phyloP scores from a whole-genome alignment of 2,888 invertebrate species.

The Limulus polyphemus region DNA sequence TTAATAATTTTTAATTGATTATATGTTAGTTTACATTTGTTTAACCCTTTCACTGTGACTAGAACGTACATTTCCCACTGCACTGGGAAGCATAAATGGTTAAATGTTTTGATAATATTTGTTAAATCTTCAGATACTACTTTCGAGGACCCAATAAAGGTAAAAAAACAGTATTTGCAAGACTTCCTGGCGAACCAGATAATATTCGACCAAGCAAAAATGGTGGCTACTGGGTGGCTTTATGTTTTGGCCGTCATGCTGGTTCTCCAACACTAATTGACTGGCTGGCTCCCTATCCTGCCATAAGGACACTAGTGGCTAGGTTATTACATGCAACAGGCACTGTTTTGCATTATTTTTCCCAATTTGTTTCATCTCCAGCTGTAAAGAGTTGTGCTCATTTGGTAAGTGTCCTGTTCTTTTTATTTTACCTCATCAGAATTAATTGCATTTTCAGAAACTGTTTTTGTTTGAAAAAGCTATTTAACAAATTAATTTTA shows the following conservation, averaged over 20 bases:
- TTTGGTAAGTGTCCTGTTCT: no score
- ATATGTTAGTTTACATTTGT: no score
- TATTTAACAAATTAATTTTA: no score
- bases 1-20: no score
- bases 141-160: constrained; percentile 69
- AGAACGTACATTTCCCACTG: no score
- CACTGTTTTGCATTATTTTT: constrained; percentile 4
- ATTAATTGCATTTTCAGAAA: no score
- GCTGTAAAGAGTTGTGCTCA: no score
- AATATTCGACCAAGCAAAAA: constrained; percentile 42
- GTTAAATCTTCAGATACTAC: constrained; percentile 47
- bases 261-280: constrained; percentile 12
- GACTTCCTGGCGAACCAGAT: constrained; percentile 51
- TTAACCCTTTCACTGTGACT: no score
- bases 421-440: no score
- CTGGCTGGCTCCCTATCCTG: constrained; percentile 9
- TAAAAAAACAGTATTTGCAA: constrained; percentile 59
- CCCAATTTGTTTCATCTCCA: constrained; percentile 3
- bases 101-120: no score
- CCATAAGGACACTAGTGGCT: constrained; percentile 6
- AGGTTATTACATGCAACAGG: constrained; percentile 10
- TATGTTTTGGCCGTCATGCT: constrained; percentile 15
- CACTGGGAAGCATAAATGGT: no score
- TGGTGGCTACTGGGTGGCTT: constrained; percentile 38
- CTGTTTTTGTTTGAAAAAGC: no score